Evolutionary conservation across 92 coral and sea anemone genomes (phyloP).

Genomic region (Parazoanthus swiftii): DNA sequence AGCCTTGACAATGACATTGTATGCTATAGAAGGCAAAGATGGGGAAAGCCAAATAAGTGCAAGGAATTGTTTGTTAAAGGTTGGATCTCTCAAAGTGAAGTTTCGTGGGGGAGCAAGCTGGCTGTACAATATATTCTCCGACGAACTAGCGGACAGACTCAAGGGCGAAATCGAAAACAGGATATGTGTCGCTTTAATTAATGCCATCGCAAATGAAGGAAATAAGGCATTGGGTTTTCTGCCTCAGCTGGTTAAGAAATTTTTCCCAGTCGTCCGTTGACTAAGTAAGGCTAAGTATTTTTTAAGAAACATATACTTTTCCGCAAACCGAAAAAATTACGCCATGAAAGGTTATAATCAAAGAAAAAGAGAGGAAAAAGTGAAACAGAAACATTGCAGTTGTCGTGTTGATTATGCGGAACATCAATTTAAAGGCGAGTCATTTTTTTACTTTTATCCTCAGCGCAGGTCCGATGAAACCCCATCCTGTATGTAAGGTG

Average conservation of each 20-base stretch:
- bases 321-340: too few species aligned
- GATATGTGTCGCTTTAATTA: conserved; percentile 64
- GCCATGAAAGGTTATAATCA: too few species aligned
- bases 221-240: conserved; percentile 59
- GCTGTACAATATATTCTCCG: conserved; percentile 81
- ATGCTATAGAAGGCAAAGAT: conserved; percentile 50
- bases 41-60: conserved; percentile 55
- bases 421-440: too few species aligned
- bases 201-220: conserved; percentile 64
- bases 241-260: conserved; percentile 56
- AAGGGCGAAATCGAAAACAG: conserved; percentile 58
- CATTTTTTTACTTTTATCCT: too few species aligned
- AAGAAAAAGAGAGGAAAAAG: too few species aligned
- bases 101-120: conserved; percentile 87
- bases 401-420: too few species aligned
- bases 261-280: conserved; percentile 13
- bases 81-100: conserved; percentile 68
- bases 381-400: too few species aligned
- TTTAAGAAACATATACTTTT: too few species aligned
- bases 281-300: too few species aligned
- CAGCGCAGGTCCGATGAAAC: too few species aligned
- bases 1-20: conserved; percentile 64
- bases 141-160: conserved; percentile 61
- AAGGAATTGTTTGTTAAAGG: conserved; percentile 59
- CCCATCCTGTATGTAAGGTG: too few species aligned